phyloP scores from a whole-genome alignment of 1,140 invertebrate species.

The Acromyrmex heyeri region DNA sequence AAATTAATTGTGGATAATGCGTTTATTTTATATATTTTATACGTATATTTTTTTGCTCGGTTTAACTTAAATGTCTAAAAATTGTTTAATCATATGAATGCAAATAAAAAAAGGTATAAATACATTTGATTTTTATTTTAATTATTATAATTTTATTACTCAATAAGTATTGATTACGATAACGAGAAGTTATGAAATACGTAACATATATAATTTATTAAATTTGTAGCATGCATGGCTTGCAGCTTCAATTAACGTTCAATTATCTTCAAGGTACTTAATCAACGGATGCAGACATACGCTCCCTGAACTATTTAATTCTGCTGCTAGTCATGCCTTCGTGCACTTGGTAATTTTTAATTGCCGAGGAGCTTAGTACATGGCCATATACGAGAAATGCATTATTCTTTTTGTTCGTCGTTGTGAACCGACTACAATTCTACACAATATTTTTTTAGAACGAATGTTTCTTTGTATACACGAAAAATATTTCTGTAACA shows the following conservation, averaged over 20 bases:
- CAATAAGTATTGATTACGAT: not conserved
- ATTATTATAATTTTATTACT: conserved; percentile 16
- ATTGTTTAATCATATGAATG: not conserved
- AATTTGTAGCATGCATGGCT: conserved; percentile 20
- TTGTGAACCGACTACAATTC: conserved; percentile 26
- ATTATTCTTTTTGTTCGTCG: conserved; percentile 11
- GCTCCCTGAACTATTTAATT: conserved; percentile 46
- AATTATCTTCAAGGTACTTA: conserved; percentile 58
- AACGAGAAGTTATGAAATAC: not conserved
- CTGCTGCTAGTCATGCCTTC: not conserved
- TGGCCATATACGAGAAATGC: not conserved
- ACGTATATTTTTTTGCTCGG: not conserved
- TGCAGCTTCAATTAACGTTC: conserved; percentile 46
- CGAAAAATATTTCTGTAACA: conserved; percentile 20
- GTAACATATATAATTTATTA: conserved; percentile 30
- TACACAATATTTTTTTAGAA: conserved; percentile 2
- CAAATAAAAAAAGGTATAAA: not conserved
- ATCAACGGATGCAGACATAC: conserved; percentile 47
- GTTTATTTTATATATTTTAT: conserved; percentile 4
- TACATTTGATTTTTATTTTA: not conserved
- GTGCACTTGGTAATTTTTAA: conserved; percentile 32
- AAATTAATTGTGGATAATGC: not conserved
- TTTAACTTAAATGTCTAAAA: not conserved
- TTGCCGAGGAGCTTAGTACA: conserved; percentile 30
- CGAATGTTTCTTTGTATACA: not conserved